Base-by-base conservation (phyloP, 2,888 invertebrate species). In the Amblyteles armatorius region DNA sequence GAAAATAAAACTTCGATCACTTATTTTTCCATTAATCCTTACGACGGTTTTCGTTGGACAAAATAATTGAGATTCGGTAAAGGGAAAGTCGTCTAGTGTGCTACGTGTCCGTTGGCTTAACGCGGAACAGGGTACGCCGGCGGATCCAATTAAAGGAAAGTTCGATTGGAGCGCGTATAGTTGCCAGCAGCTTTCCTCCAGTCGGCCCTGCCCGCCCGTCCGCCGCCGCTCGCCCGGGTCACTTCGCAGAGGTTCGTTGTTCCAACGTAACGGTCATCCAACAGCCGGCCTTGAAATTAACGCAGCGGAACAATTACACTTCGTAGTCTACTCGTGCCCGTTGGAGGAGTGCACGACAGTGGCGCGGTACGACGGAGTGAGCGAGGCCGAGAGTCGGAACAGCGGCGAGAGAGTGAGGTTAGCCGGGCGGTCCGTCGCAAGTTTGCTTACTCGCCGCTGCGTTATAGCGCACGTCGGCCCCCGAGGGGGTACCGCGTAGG, bases 241-340 rank as follows among this genome's bases (percentile, higher is more conserved):
- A 67, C 65, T 76, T 67, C 65, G 52, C 22, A 5, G 19, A 36
- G 76, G 50, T 65, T 50, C 52, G 65, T 60, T 65, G 63, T 44
- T 26, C 72, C 79, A 55, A 52, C 55, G 78, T 84, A 84, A 84
- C 78, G 79, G 83, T 79, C 82, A 68, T 84, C 73, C 82, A 71
- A 83, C 81, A 84, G 71, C 81, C 83, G 87, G 86, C 88, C 88
- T 87, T 89, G 87, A 87, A 88, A 89, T 87, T 88, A 89, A 88
- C 88, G 86, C 87, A 87, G 81, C 84, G 87, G 88, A 88, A 88
- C 86, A 89, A 87, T 88, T 87, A 85, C 87, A 74, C 65, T 80
- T 76, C 52, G 82, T 71, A 72, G 9, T 52, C 16, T 76, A 48
- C 13, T 36, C 13, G 71, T 19, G 60, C n/a, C 60, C n/a, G 29